These are phyloP conservation scores for Mobula hypostoma DNA, from an alignment of 2,113 vertebrate genomes.

Conservation along the genomic window DNA sequence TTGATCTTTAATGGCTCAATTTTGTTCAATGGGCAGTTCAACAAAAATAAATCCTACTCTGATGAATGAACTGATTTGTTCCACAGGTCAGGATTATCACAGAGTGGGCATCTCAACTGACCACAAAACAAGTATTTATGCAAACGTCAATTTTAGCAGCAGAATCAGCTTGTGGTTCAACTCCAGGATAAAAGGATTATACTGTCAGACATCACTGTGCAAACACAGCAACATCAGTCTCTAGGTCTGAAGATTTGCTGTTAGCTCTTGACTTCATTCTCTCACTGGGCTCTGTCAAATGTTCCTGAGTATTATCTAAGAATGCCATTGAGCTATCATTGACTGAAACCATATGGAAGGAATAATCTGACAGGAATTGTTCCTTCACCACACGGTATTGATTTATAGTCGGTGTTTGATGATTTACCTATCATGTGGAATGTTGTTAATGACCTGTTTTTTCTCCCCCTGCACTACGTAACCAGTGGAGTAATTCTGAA, in stretches of 20 bases:
- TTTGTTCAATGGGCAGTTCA: background rate
- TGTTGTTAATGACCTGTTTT: background rate
- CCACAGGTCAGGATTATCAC: background rate
- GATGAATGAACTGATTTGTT: background rate
- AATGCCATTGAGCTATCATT: conserved; percentile 6
- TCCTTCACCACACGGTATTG: conserved; percentile 1
- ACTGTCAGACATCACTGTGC: background rate
- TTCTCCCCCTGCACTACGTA: background rate
- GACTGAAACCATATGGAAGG: conserved; percentile 31
- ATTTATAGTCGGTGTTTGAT: background rate
- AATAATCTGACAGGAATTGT: conserved; percentile 13
- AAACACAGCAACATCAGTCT: background rate
- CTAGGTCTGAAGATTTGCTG: background rate
- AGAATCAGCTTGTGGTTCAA: background rate
- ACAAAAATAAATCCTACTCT: background rate
- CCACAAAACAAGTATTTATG: background rate
- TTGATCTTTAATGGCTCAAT: background rate
- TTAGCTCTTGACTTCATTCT: background rate
- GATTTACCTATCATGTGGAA: background rate
- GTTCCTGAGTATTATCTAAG: conserved; percentile 31
- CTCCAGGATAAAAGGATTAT: background rate
- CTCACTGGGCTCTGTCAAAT: conserved; percentile 27
- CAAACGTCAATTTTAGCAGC: background rate
- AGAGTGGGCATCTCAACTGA: background rate
- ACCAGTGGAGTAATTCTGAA: background rate